These are phyloP conservation scores for Pseudochirops corinnae DNA, from an alignment of 2,797 vertebrate species.

Conservation along the genomic window DNA sequence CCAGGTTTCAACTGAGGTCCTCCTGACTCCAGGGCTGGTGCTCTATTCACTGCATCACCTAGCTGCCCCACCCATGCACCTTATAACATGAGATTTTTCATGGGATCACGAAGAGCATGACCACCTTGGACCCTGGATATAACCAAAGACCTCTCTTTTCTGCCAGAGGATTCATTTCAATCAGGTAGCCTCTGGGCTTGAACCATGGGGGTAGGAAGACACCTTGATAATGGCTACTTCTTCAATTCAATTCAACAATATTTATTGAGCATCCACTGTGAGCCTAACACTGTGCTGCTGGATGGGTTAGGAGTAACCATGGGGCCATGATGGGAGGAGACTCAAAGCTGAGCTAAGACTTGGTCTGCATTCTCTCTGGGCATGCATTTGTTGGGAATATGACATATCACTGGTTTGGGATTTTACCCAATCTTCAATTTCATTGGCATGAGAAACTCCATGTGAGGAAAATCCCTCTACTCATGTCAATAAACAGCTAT, in stretches of 20 bases:
- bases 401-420: not conserved
- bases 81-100: not conserved
- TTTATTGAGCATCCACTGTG: not conserved
- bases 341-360: not conserved
- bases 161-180: not conserved
- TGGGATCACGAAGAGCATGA: not conserved
- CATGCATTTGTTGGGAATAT: not conserved
- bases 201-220: not conserved
- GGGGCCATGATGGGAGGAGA: not conserved
- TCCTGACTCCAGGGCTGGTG: too few species aligned
- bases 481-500: not conserved
- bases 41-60: too few species aligned
- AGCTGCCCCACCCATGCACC: not conserved
- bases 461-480: not conserved
- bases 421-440: not conserved
- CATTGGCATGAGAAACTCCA: not conserved
- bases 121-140: not conserved
- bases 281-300: not conserved
- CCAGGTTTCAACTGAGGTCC: too few species aligned
- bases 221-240: not conserved
- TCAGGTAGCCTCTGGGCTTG: not conserved
- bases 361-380: not conserved
- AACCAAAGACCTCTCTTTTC: not conserved
- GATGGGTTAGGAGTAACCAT: not conserved
- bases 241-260: not conserved